Conservation (phyloP, 2,888 invertebrate species). For the Pheosia gnoma region DNA sequence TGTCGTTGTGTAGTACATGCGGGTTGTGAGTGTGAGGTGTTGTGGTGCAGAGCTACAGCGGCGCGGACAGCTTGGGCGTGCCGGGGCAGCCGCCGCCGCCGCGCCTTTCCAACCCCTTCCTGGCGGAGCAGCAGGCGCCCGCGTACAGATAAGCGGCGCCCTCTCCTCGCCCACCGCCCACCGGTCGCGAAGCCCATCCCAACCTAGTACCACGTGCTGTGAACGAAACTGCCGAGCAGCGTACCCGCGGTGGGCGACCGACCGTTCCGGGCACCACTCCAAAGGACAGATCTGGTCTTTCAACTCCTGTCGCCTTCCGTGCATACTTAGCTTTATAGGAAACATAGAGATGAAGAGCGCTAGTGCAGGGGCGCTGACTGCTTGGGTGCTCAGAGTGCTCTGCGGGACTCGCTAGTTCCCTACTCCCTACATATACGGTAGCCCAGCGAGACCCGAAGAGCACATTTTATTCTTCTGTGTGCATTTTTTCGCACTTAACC, state of each 20-base stretch:
- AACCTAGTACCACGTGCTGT: conserved; percentile 24
- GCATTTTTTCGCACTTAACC: too few relatives aligned
- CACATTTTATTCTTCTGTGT: too few relatives aligned
- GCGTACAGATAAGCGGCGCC: conserved; percentile 57
- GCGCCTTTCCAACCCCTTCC: conserved; percentile 67
- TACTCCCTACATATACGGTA: too few relatives aligned
- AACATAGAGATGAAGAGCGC: neutral
- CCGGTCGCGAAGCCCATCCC: conserved; percentile 12
- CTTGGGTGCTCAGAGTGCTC: too few relatives aligned
- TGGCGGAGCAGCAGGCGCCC: conserved; percentile 54
- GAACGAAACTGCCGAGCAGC: conserved; percentile 27
- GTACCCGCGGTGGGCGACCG: neutral
- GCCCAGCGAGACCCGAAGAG: too few relatives aligned
- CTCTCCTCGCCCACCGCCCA: conserved; percentile 3
- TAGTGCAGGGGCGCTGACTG: too few relatives aligned
- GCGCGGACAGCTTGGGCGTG: conserved; percentile 71
- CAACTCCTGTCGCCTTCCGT: neutral
- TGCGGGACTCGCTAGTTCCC: too few relatives aligned
- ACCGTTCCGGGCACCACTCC: neutral
- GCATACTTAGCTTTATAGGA: neutral
- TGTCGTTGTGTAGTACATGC: too few relatives aligned
- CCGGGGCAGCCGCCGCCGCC: conserved; percentile 64
- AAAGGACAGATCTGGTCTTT: neutral
- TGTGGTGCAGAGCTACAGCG: conserved; percentile 62
- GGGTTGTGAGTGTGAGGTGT: too few relatives aligned